Evolutionary conservation across 2,113 vertebrate genomes (phyloP), one percentile per base, ranked within the genome.

Genomic region (Talpa occidentalis): DNA sequence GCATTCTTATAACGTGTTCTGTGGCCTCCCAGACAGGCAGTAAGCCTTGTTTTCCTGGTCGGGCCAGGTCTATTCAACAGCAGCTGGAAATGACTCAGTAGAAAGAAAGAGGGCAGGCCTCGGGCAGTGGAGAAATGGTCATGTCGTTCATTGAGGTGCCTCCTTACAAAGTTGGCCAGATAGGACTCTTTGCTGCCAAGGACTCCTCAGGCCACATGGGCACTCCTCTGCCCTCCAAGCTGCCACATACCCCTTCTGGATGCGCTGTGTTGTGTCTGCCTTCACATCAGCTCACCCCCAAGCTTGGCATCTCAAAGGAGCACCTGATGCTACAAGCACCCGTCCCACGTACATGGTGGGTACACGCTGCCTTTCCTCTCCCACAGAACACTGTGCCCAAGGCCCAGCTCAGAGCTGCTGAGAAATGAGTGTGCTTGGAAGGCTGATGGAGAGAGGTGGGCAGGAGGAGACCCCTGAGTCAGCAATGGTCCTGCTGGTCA

Each of bases 51-150:
- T 90, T 76, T 77, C 42, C 93, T 32, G 37, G n/a, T 10, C 28
- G 79, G 88, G 44, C n/a, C 6, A 44, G 44, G 60, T 28, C 87
- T 52, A 5, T 35, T 40, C 26, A 10, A 26, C 19, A 59, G 92
- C 94, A 76, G 28, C 73, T 69, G 35, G 44, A 81, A 88, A 81
- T 62, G 80, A 81, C 49, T n/a, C 22, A 5, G 78, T 40, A 64
- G n/a, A 52, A 64, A 37, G 35, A 59, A 49, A 69, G 9, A 3
- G 54, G 37, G 21, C 24, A 22, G 12, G 76, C 19, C 79, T 47
- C 44, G 11, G 17, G 22, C 16, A 74, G 66, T 37, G 10, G 32
- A 37, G 42, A 52, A 14, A 24, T 12, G 80, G 73, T 3, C 1
- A 32, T 14, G 7, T 14, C 28, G 47, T 26, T 87, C 22, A n/a